Conservation (phyloP, 2,113 vertebrate species). For the Oreotragus oreotragus region DNA sequence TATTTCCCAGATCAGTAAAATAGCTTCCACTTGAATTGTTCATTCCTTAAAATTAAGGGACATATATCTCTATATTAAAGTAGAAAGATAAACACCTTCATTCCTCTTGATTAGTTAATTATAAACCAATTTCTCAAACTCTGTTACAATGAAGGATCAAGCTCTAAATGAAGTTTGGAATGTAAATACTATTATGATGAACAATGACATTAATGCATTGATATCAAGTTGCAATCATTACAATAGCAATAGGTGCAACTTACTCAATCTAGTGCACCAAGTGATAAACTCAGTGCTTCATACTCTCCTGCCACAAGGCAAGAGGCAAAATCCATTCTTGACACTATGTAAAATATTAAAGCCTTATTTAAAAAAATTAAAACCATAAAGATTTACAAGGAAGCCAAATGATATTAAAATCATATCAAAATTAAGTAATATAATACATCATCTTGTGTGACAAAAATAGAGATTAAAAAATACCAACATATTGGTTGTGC, state of each 20-base stretch:
- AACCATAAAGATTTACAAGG: background rate
- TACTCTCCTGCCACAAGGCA: background rate
- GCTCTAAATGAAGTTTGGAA: background rate
- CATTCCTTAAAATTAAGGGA: constrained; percentile 17
- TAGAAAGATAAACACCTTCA: background rate
- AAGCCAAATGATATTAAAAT: background rate
- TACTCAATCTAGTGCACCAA: background rate
- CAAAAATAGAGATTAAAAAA: background rate
- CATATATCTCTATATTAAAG: background rate
- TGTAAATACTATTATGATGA: background rate
- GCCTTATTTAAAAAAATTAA: background rate
- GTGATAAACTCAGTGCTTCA: background rate
- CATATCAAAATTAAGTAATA: background rate
- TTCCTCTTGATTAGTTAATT: background rate
- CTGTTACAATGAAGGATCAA: background rate
- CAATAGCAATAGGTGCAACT: background rate
- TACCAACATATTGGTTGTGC: background rate
- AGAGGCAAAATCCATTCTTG: background rate
- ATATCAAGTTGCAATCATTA: background rate
- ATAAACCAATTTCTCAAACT: background rate
- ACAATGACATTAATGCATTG: background rate
- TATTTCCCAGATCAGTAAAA: background rate
- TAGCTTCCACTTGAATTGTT: background rate
- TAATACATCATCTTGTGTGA: background rate
- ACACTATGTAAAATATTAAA: background rate